phyloP scores from a whole-genome alignment of 2,113 vertebrate species.

The Hemichromis elongatus region DNA sequence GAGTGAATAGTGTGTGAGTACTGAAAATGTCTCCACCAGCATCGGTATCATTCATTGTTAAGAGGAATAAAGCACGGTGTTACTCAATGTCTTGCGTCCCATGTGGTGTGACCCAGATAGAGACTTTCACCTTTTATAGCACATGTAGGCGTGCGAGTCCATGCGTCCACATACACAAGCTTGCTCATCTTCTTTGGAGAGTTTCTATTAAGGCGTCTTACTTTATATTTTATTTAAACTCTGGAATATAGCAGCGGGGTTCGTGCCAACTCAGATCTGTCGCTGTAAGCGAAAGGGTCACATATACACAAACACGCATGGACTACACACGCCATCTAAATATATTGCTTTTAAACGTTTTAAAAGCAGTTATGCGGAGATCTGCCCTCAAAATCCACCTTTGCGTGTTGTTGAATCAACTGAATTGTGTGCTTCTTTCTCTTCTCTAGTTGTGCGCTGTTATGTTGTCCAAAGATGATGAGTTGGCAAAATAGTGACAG shows the following conservation, averaged over 20 bases:
- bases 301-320: neutral
- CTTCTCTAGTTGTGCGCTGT: neutral
- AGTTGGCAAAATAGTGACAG: constrained; percentile 41
- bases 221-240: constrained; percentile 57
- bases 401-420: neutral
- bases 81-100: constrained; percentile 30
- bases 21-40: neutral
- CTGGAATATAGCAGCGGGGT: constrained; percentile 7
- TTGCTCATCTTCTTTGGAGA: constrained; percentile 17
- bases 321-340: neutral
- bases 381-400: neutral
- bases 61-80: constrained; percentile 11
- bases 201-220: constrained; percentile 36
- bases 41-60: constrained; percentile 29
- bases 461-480: constrained; percentile 25
- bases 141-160: neutral
- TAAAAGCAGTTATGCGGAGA: neutral
- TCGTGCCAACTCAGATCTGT: constrained; percentile 26
- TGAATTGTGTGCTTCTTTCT: neutral
- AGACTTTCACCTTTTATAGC: constrained; percentile 31
- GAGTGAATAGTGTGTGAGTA: neutral
- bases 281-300: neutral
- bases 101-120: constrained; percentile 45
- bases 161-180: neutral
- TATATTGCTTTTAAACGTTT: neutral